A percentile compares a stretch with the other conserved stretches of the same genome.
Conservation (phyloP, 2,797 vertebrate species). For the Passerculus sandwichensis region DNA sequence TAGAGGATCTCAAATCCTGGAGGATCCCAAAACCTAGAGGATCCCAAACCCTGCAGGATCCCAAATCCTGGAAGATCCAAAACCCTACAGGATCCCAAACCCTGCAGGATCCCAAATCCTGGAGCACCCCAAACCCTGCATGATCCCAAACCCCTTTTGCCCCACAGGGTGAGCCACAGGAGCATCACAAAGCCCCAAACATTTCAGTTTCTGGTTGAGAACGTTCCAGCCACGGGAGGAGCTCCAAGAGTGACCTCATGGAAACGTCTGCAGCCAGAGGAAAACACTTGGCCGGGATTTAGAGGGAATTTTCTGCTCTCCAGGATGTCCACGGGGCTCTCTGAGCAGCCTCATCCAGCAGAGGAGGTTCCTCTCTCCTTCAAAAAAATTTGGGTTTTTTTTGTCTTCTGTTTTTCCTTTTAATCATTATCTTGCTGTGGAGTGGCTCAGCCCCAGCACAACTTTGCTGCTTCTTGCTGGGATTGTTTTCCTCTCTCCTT, state of each 20-base stretch:
- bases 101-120: too few relatives aligned
- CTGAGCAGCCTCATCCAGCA: background rate
- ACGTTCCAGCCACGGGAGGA: background rate
- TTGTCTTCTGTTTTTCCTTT: background rate
- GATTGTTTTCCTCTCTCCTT: too few relatives aligned
- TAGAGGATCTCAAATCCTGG: too few relatives aligned
- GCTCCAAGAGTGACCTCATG: conserved; percentile 51
- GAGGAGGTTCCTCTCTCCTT: background rate
- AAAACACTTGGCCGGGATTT: background rate
- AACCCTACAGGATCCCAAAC: too few relatives aligned
- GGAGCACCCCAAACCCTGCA: too few relatives aligned
- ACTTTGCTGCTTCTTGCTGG: too few relatives aligned
- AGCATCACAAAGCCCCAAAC: background rate
- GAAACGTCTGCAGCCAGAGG: background rate
- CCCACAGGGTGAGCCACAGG: fast-evolving
- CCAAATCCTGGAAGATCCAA: too few relatives aligned
- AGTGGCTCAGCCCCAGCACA: too few relatives aligned
- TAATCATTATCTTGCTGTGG: background rate
- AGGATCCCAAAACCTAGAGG: too few relatives aligned
- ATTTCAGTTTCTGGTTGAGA: background rate
- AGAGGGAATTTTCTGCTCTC: background rate
- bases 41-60: too few relatives aligned
- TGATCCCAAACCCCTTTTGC: background rate
- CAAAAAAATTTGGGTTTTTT: background rate
- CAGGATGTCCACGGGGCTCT: background rate